Conservation (phyloP, 1,140 invertebrate genomes). For the Oncopeltus fasciatus region DNA sequence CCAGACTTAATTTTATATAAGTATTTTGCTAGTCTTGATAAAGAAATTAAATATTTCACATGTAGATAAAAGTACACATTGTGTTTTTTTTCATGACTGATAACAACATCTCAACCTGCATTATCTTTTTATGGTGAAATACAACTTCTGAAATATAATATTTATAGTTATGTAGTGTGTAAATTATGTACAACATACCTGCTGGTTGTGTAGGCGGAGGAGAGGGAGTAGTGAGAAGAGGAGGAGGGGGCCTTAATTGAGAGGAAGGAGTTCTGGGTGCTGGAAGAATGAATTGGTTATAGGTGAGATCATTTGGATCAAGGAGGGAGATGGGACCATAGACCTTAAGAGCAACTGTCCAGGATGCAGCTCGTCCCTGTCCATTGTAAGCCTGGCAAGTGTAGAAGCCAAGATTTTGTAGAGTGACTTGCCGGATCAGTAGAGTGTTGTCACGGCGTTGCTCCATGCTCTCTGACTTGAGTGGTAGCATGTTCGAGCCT, state of each 20-base stretch:
- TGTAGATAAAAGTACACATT: no score
- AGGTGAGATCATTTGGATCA: constrained; percentile 28
- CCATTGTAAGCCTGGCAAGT: constrained; percentile 79
- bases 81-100: no score
- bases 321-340: constrained; percentile 41
- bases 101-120: no score
- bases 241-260: constrained; percentile 15
- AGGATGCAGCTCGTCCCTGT: constrained; percentile 54
- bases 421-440: constrained; percentile 50
- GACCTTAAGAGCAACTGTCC: constrained; percentile 54
- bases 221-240: constrained; percentile 16
- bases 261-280: constrained; percentile 25
- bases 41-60: no score
- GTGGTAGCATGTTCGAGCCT: constrained; percentile 50
- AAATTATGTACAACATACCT: no score
- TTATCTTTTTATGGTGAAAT: no score
- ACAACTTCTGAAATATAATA: no score
- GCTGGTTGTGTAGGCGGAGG: constrained; percentile 26
- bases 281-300: constrained; percentile 28
- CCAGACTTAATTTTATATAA: no score
- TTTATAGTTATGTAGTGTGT: no score
- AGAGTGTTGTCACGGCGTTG: constrained; percentile 57
- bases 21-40: no score
- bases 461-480: constrained; percentile 53
- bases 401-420: constrained; percentile 63